phyloP scores from a whole-genome alignment of 2,797 vertebrate species.

The Phataginus tricuspis region DNA sequence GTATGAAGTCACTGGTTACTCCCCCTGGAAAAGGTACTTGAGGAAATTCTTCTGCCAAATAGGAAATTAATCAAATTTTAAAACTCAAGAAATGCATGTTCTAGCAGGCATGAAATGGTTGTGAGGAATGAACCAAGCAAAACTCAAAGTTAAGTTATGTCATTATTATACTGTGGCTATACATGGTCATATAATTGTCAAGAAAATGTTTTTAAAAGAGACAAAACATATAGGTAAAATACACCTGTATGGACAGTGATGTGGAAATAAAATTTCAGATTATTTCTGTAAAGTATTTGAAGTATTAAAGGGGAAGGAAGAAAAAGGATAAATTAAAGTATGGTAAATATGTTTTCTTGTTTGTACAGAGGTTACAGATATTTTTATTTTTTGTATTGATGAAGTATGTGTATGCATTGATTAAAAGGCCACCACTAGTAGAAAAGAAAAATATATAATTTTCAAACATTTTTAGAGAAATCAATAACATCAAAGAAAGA shows the following conservation, averaged over 20 bases:
- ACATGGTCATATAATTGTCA: not conserved
- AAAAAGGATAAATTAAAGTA: not conserved
- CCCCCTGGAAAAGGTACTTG: not conserved
- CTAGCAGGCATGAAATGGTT: not conserved
- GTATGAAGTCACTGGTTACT: not conserved
- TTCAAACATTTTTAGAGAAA: not conserved
- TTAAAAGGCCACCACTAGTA: not conserved
- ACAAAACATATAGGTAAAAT: not conserved
- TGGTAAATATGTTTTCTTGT: not conserved
- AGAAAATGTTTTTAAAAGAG: not conserved
- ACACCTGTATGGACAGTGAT: not conserved
- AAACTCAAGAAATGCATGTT: not conserved
- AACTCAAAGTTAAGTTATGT: not conserved
- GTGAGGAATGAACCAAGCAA: not conserved
- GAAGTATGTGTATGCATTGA: not conserved
- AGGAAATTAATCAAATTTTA: not conserved
- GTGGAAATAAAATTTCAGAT: conserved; percentile 2
- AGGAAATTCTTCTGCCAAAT: not conserved
- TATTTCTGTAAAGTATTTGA: not conserved
- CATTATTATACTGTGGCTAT: not conserved
- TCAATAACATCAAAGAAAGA: not conserved
- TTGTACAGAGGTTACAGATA: not conserved
- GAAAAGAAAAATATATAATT: not conserved
- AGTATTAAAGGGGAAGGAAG: not conserved
- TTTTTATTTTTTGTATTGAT: not conserved